These are phyloP conservation scores for Microchrysa polita DNA, from an alignment of 2,888 invertebrate species.

Conservation along the genomic window DNA sequence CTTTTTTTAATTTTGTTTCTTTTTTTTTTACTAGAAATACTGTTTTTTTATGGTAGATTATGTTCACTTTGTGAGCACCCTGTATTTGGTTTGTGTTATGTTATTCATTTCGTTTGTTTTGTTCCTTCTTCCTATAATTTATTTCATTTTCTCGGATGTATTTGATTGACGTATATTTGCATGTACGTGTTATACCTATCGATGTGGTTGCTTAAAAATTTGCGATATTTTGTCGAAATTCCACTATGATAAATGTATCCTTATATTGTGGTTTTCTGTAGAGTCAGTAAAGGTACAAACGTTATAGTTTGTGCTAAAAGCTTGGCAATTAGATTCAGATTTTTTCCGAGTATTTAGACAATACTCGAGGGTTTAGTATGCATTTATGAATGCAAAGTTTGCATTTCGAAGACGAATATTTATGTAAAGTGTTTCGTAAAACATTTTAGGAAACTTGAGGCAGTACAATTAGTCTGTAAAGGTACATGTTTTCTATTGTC, in stretches of 20 bases:
- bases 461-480: not conserved
- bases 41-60: constrained; percentile 18
- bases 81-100: constrained; percentile 28
- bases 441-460: not conserved
- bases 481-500: constrained; percentile 3
- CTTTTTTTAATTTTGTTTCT: not conserved
- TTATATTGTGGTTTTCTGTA: no score
- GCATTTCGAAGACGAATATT: not conserved
- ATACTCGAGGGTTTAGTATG: no score
- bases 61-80: constrained; percentile 39
- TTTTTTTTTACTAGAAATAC: not conserved
- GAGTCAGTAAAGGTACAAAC: no score
- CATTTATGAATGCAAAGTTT: no score
- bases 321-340: no score
- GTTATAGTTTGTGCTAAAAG: no score
- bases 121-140: not conserved
- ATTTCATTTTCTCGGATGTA: not conserved
- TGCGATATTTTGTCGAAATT: no score
- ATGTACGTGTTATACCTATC: no score
- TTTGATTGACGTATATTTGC: no score
- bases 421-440: not conserved
- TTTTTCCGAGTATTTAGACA: no score
- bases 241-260: no score
- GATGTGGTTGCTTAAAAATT: no score
- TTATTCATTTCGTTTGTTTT: constrained; percentile 9